Evolutionary conservation across 2,113 vertebrate genomes (phyloP), one percentile per base, ranked within the genome.

Genomic region (Larimichthys polyactis): DNA sequence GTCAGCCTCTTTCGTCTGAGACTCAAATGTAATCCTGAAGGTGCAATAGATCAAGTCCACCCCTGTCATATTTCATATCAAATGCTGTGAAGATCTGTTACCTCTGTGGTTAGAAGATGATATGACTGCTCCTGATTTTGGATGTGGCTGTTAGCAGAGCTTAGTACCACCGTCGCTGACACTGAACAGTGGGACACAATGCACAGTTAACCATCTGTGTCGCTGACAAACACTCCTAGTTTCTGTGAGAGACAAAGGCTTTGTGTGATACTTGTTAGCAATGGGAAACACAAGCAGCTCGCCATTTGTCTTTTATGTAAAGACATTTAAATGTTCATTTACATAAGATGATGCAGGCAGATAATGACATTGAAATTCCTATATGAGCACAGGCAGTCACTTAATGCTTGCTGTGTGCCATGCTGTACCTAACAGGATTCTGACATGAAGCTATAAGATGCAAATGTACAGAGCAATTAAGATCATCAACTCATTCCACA

Each of bases 161-260:
- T 69, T 15, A 40, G 86, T 29, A 58, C 86, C 69, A 19, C 57
- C 87, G 46, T 68, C 12, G 4, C 64, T 9, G 57, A 74, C 78
- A 57, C 79, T 5, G 74, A 17, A 63, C 60, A 57, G 48, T 14
- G 12, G 29, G 43, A 75, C 74, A 78, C 78, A 84, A 77, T 46
- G 55, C 36, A 54, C 70, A 59, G 52, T 69, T 79, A 70, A 69
- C 29, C 51, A 15, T 83, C 68, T 78, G 74, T 67, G 27, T 8
- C n/a, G 67, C 24, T 20, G 29, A 57, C 60, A 73, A 82, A 68
- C 59, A 1, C 29, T 66, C 60, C 29, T 27, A 52, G 64, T 64
- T 84, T 64, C 74, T 68, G 7, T 62, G 6, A 44, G 24, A 69
- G 55, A 89, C 87, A 92, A 76, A 48, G 73, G 17, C 20, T 24